Percentiles rank a stretch among this genome's conserved stretches.
Conservation (phyloP, 2,888 invertebrate genomes). For the Plagodis pulveraria region DNA sequence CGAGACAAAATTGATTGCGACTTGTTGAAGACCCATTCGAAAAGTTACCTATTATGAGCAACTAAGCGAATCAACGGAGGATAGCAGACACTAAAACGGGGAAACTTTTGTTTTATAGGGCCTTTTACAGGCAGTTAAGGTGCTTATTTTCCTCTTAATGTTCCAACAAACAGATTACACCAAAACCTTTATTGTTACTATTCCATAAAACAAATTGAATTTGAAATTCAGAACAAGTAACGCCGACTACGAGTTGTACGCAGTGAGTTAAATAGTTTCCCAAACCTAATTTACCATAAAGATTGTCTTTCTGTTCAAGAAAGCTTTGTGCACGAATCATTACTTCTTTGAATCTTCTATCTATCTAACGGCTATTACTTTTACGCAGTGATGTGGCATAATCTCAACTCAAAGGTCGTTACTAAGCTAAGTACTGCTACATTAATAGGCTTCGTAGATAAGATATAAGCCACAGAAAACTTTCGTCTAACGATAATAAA, state of each 20-base stretch:
- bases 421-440: conserved; percentile 11
- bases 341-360: conserved; percentile 14
- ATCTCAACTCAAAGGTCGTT: conserved; percentile 12
- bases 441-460: conserved; percentile 13
- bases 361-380: background rate
- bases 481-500: conserved; percentile 17
- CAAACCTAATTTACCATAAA: conserved; percentile 29
- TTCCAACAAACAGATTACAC: conserved; percentile 37
- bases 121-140: conserved; percentile 35
- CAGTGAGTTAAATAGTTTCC: conserved; percentile 24
- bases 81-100: conserved; percentile 37
- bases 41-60: conserved; percentile 39
- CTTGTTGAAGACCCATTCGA: conserved; percentile 34
- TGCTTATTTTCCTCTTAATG: conserved; percentile 33
- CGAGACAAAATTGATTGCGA: conserved; percentile 27
- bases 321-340: conserved; percentile 27
- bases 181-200: conserved; percentile 32
- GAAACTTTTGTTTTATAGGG: conserved; percentile 40
- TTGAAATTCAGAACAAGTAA: conserved; percentile 14
- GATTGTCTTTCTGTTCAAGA: conserved; percentile 16
- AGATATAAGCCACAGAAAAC: conserved; percentile 20
- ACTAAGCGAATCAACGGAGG: conserved; percentile 39
- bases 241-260: conserved; percentile 3
- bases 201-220: conserved; percentile 26
- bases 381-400: conserved; percentile 14